A percentile compares a stretch with the other conserved stretches of the same genome.
phyloP scores from a whole-genome alignment of 2,113 vertebrate genomes.

The Bujurquina vittata region DNA sequence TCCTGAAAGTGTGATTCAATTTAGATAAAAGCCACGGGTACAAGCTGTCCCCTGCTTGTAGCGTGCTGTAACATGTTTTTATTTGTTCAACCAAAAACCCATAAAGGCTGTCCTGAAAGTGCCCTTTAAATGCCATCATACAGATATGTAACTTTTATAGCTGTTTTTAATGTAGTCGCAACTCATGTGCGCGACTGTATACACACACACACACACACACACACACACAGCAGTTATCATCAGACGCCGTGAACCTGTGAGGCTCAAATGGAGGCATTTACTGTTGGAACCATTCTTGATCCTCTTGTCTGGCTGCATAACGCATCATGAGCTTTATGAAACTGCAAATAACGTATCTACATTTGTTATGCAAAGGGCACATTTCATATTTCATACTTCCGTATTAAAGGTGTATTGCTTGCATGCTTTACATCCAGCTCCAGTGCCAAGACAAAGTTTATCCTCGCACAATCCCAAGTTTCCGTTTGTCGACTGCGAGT shows the following conservation, averaged over 20 bases:
- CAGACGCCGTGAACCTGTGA: neutral
- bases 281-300: neutral
- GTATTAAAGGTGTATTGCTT: slow-evolving; percentile 11
- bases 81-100: slow-evolving; percentile 4
- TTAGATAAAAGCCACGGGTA: slow-evolving; percentile 20
- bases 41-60: neutral
- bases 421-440: neutral
- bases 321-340: slow-evolving; percentile 4
- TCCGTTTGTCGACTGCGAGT: neutral
- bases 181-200: neutral
- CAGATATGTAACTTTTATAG: neutral
- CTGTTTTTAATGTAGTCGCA: neutral
- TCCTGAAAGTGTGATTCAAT: slow-evolving; percentile 2
- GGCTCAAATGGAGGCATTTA: neutral
- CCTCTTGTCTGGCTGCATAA: slow-evolving; percentile 30
- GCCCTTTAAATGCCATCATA: slow-evolving; percentile 21
- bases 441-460: neutral
- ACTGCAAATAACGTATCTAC: neutral
- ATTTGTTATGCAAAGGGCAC: neutral
- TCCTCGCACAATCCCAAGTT: neutral
- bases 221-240: neutral
- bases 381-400: neutral
- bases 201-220: neutral
- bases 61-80: neutral
- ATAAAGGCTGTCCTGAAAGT: neutral